phyloP scores from a whole-genome alignment of 2,797 vertebrate genomes.

The Argya squamiceps region DNA sequence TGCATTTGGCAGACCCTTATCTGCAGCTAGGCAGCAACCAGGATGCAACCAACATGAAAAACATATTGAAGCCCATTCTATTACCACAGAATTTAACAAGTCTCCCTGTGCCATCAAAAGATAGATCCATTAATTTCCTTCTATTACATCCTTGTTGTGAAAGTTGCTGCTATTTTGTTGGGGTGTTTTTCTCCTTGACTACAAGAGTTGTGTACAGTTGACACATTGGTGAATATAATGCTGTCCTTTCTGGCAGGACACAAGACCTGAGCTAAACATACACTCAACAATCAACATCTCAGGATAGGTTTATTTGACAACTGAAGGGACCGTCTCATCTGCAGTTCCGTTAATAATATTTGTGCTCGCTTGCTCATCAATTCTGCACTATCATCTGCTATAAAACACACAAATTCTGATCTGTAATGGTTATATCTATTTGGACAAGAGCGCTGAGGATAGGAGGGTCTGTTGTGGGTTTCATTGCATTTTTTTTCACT shows the following conservation, averaged over 20 bases:
- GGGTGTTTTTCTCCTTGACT: not conserved
- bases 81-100: not conserved
- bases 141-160: not conserved
- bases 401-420: not conserved
- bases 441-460: not conserved
- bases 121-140: not conserved
- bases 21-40: not conserved
- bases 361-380: not conserved
- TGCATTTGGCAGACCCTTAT: not conserved
- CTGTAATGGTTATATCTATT: not conserved
- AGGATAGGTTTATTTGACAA: not conserved
- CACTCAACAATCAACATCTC: not conserved
- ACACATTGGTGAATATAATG: not conserved
- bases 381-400: not conserved
- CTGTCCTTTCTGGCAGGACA: not conserved
- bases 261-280: not conserved
- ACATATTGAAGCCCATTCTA: not conserved
- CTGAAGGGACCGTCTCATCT: not conserved
- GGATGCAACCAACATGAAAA: not conserved
- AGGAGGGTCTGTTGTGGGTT: not conserved
- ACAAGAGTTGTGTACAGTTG: not conserved
- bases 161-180: not conserved
- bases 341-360: not conserved
- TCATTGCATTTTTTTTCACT: not conserved
- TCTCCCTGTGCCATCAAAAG: not conserved